These are phyloP conservation scores for Carposina sasakii DNA, from an alignment of 1,140 invertebrate species.

Conservation along the genomic window DNA sequence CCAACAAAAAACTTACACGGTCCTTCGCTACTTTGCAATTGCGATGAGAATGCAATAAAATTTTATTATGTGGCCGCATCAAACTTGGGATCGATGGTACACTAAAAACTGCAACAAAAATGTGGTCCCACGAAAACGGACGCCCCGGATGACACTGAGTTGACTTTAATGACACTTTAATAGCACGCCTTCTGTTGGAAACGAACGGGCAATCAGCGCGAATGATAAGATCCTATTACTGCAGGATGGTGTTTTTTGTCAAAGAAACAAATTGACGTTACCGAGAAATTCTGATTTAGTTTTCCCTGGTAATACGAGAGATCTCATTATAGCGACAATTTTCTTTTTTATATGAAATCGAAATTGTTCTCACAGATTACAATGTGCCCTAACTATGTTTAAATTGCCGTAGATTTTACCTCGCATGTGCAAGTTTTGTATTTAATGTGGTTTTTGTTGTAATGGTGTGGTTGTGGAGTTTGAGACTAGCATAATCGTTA, in stretches of 20 bases:
- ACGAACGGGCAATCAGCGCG: conserved; percentile 62
- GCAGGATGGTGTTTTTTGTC: conserved; percentile 40
- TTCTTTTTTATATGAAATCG: too few species aligned
- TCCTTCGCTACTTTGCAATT: conserved; percentile 2
- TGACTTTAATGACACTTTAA: conserved; percentile 70
- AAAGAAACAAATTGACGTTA: conserved; percentile 41
- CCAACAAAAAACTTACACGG: not conserved
- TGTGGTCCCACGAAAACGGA: conserved; percentile 58
- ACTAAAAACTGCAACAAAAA: conserved; percentile 67
- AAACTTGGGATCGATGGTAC: conserved; percentile 39
- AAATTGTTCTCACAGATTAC: too few species aligned
- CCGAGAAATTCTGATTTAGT: conserved; percentile 29
- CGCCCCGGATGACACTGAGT: conserved; percentile 61
- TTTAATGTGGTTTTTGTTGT: too few species aligned
- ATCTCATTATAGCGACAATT: too few species aligned
- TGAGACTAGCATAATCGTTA: too few species aligned
- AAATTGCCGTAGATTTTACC: too few species aligned
- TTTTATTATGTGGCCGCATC: not conserved
- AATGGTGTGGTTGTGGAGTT: too few species aligned
- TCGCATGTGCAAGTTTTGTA: too few species aligned
- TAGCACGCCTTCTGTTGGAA: conserved; percentile 59
- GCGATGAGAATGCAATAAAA: conserved; percentile 18
- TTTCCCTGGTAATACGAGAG: too few species aligned
- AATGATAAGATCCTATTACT: conserved; percentile 56
- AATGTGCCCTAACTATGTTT: too few species aligned